A percentile compares a stretch with the other conserved stretches of the same genome.
phyloP scores from a whole-genome alignment of 1,140 invertebrate genomes.

The Sitobion miscanthi region DNA sequence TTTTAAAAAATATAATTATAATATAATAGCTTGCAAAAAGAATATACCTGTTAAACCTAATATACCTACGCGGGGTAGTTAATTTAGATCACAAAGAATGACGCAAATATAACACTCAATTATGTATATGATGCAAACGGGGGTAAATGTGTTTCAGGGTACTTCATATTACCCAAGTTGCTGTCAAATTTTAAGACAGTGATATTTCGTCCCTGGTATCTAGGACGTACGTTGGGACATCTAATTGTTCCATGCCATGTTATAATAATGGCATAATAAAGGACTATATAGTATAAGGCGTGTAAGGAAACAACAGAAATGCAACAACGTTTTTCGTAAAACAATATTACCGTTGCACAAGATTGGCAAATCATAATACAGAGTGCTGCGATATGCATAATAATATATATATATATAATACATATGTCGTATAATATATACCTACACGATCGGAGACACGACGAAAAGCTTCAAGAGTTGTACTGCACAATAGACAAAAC shows the following conservation, averaged over 20 bases:
- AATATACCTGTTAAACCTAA: too few species aligned
- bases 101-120: too few species aligned
- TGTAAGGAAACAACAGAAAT: neutral
- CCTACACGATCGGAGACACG: neutral
- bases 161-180: neutral
- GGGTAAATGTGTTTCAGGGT: too few species aligned
- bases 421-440: neutral
- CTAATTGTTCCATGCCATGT: neutral
- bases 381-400: neutral
- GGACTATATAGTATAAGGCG: neutral
- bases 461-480: conserved; percentile 13
- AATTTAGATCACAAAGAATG: too few species aligned
- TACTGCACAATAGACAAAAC: conserved; percentile 9
- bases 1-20: too few species aligned
- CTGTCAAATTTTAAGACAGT: neutral
- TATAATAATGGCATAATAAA: neutral
- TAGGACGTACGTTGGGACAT: neutral
- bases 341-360: neutral
- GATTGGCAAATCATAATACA: neutral
- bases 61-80: too few species aligned
- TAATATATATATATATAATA: neutral
- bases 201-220: neutral
- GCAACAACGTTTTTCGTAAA: neutral
- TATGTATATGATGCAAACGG: too few species aligned
- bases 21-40: too few species aligned